Conservation (phyloP, 2,113 vertebrate species). For the Platysteira castanea region DNA sequence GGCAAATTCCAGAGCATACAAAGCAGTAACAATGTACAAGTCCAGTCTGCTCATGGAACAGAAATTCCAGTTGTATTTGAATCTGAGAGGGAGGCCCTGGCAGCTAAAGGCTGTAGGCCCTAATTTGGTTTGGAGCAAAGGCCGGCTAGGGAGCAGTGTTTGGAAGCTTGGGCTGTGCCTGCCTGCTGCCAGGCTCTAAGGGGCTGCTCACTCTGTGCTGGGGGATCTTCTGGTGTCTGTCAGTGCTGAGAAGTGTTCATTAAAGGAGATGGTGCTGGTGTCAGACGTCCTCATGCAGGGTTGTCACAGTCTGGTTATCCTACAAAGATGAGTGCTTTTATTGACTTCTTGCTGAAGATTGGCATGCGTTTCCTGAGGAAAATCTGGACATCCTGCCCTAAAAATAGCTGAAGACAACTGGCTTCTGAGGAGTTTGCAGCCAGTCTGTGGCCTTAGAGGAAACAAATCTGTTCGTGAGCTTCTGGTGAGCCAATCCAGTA, state of each 20-base stretch:
- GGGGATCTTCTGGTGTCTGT: slow-evolving; percentile 8
- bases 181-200: neutral
- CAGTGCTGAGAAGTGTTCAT: neutral
- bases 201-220: neutral
- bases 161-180: neutral
- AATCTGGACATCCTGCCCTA: slow-evolving; percentile 49
- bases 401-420: slow-evolving; percentile 52
- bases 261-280: slow-evolving; percentile 1
- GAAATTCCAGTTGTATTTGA: neutral
- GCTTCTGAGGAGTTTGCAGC: slow-evolving; percentile 32
- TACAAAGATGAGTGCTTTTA: slow-evolving; percentile 19
- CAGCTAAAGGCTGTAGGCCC: neutral
- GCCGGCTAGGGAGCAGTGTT: neutral
- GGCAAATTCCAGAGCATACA: neutral
- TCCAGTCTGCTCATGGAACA: neutral
- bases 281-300: slow-evolving; percentile 3
- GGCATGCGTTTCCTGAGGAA: slow-evolving; percentile 33
- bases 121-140: neutral
- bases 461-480: slow-evolving; percentile 50
- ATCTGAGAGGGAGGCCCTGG: neutral
- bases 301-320: slow-evolving; percentile 33
- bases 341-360: slow-evolving; percentile 44
- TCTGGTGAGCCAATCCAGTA: slow-evolving; percentile 10
- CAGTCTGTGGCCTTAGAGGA: slow-evolving; percentile 54
- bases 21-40: neutral